These are phyloP conservation scores for Prunella strophiata DNA, from an alignment of 2,797 vertebrate species.

Conservation along the genomic window DNA sequence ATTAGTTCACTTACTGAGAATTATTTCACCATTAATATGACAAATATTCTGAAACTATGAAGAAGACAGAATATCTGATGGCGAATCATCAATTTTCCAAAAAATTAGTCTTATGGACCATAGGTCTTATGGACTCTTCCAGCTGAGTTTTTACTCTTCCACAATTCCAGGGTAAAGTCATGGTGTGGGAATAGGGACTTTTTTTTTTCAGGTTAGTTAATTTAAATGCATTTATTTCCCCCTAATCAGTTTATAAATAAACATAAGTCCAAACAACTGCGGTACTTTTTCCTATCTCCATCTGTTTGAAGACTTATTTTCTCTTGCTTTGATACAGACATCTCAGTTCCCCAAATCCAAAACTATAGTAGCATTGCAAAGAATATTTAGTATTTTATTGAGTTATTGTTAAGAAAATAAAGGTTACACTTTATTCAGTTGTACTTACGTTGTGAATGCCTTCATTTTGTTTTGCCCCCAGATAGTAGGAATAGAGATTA, in stretches of 20 bases:
- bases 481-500: conserved; percentile 97
- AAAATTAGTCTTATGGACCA: background rate
- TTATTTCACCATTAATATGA: background rate
- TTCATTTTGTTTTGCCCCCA: conserved; percentile 95
- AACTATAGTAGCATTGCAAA: background rate
- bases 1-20: background rate
- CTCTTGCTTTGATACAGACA: background rate
- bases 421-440: background rate
- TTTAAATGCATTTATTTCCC: background rate
- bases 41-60: background rate
- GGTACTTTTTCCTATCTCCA: background rate
- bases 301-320: background rate
- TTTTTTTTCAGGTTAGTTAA: background rate
- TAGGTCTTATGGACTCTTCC: background rate
- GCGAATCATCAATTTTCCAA: background rate
- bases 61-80: background rate
- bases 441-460: conserved; percentile 97
- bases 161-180: background rate
- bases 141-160: background rate
- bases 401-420: background rate
- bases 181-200: background rate
- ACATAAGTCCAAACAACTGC: background rate
- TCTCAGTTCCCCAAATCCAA: background rate
- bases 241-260: background rate
- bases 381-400: background rate